A percentile compares a stretch with the other conserved stretches of the same genome.
phyloP scores from a whole-genome alignment of 1,140 invertebrate species.

The Sycophaga agraensis region DNA sequence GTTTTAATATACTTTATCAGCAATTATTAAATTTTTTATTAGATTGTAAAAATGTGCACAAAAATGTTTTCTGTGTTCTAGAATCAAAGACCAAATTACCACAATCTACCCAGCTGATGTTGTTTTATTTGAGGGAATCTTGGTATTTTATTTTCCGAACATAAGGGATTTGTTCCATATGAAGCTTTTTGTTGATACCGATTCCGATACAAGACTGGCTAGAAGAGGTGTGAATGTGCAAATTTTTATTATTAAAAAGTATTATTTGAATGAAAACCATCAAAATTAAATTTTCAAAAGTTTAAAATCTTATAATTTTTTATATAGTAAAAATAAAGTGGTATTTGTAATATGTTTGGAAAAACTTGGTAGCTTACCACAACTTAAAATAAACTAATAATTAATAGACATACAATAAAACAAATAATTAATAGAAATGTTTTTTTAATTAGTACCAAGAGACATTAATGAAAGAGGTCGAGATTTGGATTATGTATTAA shows the following conservation, averaged over 20 bases:
- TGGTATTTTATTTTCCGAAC: slow-evolving; percentile 96
- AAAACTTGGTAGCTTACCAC: no score
- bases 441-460: slow-evolving; percentile 75
- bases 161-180: slow-evolving; percentile 95
- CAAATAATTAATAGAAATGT: no score
- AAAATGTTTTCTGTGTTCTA: slow-evolving; percentile 45
- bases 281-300: no score
- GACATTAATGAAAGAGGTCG: slow-evolving; percentile 93
- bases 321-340: no score
- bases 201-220: slow-evolving; percentile 94
- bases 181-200: slow-evolving; percentile 99
- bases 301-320: no score
- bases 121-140: slow-evolving; percentile 95
- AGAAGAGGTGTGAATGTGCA: slow-evolving; percentile 75
- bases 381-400: no score
- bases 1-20: not conserved
- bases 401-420: no score
- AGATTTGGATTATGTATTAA: slow-evolving; percentile 90
- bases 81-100: slow-evolving; percentile 70
- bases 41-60: not conserved
- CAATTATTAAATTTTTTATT: not conserved
- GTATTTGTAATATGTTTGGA: no score
- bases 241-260: no score
- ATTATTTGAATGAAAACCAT: no score
- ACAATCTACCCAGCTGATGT: slow-evolving; percentile 97